Evolutionary conservation across 2,113 vertebrate genomes (phyloP).

Genomic region (Sphyrna mokarran): DNA sequence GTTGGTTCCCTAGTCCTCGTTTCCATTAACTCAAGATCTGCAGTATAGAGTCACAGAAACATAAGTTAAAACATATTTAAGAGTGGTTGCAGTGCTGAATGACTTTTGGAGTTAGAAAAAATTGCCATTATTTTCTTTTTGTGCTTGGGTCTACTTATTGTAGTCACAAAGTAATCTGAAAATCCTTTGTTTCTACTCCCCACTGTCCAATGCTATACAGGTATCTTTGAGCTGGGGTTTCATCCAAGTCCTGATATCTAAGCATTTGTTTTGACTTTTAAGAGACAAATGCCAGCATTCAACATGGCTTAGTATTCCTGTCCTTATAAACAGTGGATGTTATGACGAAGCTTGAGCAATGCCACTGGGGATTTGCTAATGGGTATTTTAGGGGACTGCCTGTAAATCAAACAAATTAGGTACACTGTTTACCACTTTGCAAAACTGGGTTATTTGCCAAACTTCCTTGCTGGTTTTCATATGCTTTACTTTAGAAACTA

Average conservation of each 20-base stretch:
- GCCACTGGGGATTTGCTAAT: neutral
- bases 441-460: neutral
- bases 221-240: neutral
- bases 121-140: neutral
- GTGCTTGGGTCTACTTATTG: neutral
- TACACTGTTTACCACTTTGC: neutral
- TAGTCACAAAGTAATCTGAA: neutral
- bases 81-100: neutral
- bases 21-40: neutral
- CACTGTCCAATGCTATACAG: neutral
- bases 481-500: neutral
- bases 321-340: neutral
- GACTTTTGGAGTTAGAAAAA: neutral
- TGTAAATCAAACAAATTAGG: neutral
- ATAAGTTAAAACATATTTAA: neutral
- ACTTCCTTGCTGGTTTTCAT: neutral
- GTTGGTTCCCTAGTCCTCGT: neutral
- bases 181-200: neutral
- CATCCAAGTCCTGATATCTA: neutral
- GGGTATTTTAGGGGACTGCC: neutral
- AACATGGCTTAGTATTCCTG: neutral
- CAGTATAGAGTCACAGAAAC: neutral
- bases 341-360: neutral
- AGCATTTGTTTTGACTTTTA: neutral
- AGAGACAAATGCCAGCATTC: neutral